phyloP scores from a whole-genome alignment of 2,113 vertebrate species.

The Bos javanicus region DNA sequence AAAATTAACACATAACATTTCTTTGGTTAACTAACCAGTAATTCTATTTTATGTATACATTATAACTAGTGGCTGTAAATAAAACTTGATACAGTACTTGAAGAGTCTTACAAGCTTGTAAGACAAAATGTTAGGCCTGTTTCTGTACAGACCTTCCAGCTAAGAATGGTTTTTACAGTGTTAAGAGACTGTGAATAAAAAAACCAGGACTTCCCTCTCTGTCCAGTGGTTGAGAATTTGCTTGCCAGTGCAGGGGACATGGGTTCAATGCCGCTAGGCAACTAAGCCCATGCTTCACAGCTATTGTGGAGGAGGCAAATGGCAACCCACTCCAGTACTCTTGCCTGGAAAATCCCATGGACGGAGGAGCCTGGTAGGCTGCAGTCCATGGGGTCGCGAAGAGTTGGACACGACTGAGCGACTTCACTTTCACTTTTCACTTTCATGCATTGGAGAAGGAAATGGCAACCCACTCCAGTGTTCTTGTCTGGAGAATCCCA shows the following conservation, averaged over 20 bases:
- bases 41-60: neutral
- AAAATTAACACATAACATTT: constrained; percentile 23
- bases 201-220: neutral
- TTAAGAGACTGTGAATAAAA: neutral
- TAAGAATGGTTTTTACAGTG: neutral
- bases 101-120: neutral
- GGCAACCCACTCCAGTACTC: neutral
- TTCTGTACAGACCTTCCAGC: neutral
- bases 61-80: neutral
- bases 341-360: neutral
- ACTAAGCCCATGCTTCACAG: neutral
- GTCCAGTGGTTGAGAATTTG: neutral
- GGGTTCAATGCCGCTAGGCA: neutral
- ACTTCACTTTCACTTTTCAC: neutral
- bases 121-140: neutral
- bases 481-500: neutral
- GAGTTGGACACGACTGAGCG: neutral
- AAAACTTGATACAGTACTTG: neutral
- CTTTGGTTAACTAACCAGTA: constrained; percentile 1
- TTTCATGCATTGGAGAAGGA: neutral
- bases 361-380: neutral
- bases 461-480: neutral
- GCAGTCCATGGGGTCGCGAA: neutral
- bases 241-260: neutral
- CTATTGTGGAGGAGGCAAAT: neutral